A percentile compares a stretch with the other conserved stretches of the same genome.
phyloP scores from a whole-genome alignment of 2,797 vertebrate genomes.

The Alfaro cultratus region DNA sequence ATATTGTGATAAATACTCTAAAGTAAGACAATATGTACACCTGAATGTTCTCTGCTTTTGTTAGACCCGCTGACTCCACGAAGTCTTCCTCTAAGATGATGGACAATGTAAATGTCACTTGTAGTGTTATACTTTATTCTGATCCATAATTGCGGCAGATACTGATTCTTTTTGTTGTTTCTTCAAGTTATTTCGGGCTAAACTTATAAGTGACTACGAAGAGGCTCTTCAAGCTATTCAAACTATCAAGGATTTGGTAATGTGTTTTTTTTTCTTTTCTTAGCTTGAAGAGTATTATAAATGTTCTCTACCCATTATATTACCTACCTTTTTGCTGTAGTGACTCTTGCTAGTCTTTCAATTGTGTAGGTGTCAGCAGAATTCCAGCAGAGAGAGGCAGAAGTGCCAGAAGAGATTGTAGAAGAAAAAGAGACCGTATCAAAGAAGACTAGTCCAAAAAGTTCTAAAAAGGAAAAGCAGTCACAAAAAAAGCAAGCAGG shows the following conservation, averaged over 20 bases:
- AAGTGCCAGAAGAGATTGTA: constrained; percentile 62
- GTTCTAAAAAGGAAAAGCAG: constrained; percentile 61
- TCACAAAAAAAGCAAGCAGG: constrained; percentile 80
- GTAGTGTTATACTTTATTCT: not conserved
- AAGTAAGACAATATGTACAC: constrained; percentile 1
- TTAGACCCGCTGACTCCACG: constrained; percentile 54
- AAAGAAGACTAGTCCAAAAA: constrained; percentile 52
- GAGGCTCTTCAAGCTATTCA: constrained; percentile 69
- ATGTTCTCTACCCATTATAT: not conserved
- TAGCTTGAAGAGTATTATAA: not conserved
- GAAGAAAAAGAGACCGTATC: constrained; percentile 54
- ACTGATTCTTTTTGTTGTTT: constrained; percentile 18
- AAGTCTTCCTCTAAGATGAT: constrained; percentile 27
- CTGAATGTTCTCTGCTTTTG: constrained; percentile 11
- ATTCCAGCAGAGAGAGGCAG: constrained; percentile 70
- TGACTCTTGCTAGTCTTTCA: constrained; percentile 2
- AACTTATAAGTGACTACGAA: constrained; percentile 78
- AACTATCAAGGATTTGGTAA: constrained; percentile 84
- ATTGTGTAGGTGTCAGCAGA: constrained; percentile 50
- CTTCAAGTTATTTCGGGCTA: constrained; percentile 70
- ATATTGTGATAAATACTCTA: constrained; percentile 4
- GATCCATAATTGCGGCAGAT: not conserved
- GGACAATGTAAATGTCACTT: constrained; percentile 6
- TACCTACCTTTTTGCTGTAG: not conserved
- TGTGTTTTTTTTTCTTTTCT: not conserved